Evolutionary conservation across 2,113 vertebrate species (phyloP), one percentile per base, ranked within the genome.

Genomic region (Mystacornis crossleyi): DNA sequence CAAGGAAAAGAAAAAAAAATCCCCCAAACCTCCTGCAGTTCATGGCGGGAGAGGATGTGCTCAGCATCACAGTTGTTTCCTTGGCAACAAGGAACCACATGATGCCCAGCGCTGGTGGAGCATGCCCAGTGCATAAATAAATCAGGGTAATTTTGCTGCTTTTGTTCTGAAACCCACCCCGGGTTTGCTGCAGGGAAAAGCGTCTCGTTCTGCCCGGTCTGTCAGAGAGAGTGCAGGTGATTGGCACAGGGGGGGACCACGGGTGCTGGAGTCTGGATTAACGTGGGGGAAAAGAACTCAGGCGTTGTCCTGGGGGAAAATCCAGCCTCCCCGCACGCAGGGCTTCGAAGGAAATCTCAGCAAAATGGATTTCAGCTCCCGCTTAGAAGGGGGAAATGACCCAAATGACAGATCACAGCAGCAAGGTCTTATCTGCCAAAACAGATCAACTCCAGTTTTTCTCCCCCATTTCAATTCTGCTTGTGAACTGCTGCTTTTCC

Each of bases 121-220:
- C 96, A 97, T 97, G 98, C 98, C 96, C 98, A 93, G 84, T 86
- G 97, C 98, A 97, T 95, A 84, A 96, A 98, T 97, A 98, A 98
- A 97, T 95, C 97, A 94, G 96, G 73, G 77, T 89, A 72, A 97
- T 98, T 98, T 97, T 90, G 93, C 95, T 92, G 64, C 95, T 93
- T 98, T 98, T 98, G 97, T 98, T 88, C 79, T n/a, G 79, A 78
- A 96, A 95, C 45, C 95, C 97, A 88, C 69, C 82, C 87, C 91
- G 86, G 94, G 94, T 94, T 97, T 98, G 96, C 97, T 98, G 97
- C 97, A 97, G 98, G 96, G 85, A 8, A 7, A 92, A 82, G 97
- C 91, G 94, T 93, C 96, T 89, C 96, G 12, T 42, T 98, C 94
- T 97, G 82, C 96, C 97, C 96, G 57, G 51, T 92, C 92, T 92